Conservation (phyloP, 2,113 vertebrate species). For the Chaetodon trifascialis region DNA sequence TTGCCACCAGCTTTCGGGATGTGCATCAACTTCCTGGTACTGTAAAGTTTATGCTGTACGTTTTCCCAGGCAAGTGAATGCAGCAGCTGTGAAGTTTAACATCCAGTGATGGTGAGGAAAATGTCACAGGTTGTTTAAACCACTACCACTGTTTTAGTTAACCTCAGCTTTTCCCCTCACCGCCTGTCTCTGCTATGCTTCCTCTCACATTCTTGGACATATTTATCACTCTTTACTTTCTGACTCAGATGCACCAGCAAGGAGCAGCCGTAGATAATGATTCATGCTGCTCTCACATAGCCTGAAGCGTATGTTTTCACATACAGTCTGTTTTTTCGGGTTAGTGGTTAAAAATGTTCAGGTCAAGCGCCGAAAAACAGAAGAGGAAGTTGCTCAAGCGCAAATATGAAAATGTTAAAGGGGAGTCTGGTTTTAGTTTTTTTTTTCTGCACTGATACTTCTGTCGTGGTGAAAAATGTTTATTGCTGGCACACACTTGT, state of each 20-base stretch:
- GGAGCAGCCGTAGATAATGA: neutral
- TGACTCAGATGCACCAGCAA: slow-evolving; percentile 25
- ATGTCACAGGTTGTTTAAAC: neutral
- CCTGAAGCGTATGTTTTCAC: neutral
- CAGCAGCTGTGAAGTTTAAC: neutral
- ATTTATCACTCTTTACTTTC: slow-evolving; percentile 11
- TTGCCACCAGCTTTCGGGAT: neutral
- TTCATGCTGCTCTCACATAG: neutral
- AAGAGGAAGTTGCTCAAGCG: slow-evolving; percentile 36
- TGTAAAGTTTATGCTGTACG: neutral
- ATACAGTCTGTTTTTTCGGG: neutral
- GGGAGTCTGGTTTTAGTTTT: neutral
- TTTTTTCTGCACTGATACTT: neutral
- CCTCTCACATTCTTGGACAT: slow-evolving; percentile 7
- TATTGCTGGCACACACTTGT: neutral
- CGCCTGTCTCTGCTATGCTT: neutral
- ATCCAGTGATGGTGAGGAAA: neutral
- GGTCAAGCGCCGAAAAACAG: neutral
- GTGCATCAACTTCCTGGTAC: slow-evolving; percentile 13
- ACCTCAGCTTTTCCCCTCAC: neutral
- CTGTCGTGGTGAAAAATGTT: neutral
- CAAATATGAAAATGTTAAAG: neutral
- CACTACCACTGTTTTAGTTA: neutral
- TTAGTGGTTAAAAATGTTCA: slow-evolving; percentile 12
- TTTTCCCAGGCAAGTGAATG: neutral